Evolutionary conservation across 2,797 vertebrate genomes (phyloP).

Genomic region (Tokudaia tokunoshimensis): DNA sequence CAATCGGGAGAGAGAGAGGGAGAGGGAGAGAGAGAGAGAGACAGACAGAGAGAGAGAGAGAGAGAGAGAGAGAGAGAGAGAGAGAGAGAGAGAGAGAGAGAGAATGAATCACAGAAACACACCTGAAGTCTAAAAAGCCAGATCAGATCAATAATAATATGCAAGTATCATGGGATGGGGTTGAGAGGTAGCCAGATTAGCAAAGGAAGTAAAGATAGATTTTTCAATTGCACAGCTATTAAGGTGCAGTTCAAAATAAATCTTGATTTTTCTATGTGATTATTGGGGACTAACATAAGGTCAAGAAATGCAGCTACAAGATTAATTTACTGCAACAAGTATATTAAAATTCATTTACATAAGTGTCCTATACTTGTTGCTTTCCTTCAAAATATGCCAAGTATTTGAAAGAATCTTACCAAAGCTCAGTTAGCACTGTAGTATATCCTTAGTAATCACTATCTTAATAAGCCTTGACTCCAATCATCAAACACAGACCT

Average conservation of each 20-base stretch:
- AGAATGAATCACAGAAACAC: background rate
- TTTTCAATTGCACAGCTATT: background rate
- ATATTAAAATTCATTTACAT: background rate
- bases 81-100: too few relatives aligned
- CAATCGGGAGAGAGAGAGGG: too few relatives aligned
- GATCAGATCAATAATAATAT: background rate
- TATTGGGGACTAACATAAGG: background rate
- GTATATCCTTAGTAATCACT: background rate
- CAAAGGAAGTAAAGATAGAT: background rate
- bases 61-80: too few relatives aligned
- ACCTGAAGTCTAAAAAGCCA: background rate
- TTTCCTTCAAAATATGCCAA: background rate
- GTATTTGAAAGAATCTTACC: background rate
- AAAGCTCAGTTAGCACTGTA: background rate
- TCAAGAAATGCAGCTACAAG: background rate
- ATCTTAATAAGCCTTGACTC: background rate
- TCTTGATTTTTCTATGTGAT: background rate
- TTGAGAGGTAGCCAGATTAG: background rate
- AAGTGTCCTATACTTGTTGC: background rate
- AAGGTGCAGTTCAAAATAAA: background rate
- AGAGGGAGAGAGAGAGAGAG: too few relatives aligned
- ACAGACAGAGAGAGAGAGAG: too few relatives aligned
- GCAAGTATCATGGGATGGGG: background rate
- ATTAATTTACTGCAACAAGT: background rate
- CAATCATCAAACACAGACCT: background rate